These are phyloP conservation scores for Bettongia penicillata DNA, from an alignment of 2,113 vertebrate genomes.

Conservation along the genomic window DNA sequence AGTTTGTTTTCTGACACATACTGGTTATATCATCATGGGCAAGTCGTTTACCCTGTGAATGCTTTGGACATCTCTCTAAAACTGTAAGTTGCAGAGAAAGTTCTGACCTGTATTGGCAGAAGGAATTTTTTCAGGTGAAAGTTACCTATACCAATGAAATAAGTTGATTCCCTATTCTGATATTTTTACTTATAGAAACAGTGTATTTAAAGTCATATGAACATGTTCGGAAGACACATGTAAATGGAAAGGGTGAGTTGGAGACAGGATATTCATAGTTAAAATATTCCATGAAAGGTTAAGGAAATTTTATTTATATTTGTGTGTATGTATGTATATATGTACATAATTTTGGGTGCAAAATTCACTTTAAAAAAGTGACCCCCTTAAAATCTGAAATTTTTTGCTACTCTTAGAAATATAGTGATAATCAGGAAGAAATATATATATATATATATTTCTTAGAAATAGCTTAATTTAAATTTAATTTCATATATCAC, in stretches of 20 bases:
- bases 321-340: background rate
- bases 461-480: conserved; percentile 35
- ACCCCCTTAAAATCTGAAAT: background rate
- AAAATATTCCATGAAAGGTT: background rate
- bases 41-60: background rate
- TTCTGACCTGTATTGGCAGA: no score
- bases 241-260: no score
- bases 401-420: background rate
- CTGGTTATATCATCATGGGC: background rate
- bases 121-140: no score
- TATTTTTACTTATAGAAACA: no score
- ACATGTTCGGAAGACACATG: no score
- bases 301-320: background rate
- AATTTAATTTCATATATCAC: conserved; percentile 40
- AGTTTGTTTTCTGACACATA: background rate
- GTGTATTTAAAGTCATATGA: no score
- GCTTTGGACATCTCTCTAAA: background rate
- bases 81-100: no score
- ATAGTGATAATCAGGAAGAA: background rate
- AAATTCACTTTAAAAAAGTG: background rate
- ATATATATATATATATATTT: background rate
- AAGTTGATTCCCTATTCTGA: no score
- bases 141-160: no score
- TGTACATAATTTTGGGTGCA: no score
- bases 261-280: background rate